phyloP scores from a whole-genome alignment of 2,797 vertebrate genomes.

The Loriculus beryllinus region DNA sequence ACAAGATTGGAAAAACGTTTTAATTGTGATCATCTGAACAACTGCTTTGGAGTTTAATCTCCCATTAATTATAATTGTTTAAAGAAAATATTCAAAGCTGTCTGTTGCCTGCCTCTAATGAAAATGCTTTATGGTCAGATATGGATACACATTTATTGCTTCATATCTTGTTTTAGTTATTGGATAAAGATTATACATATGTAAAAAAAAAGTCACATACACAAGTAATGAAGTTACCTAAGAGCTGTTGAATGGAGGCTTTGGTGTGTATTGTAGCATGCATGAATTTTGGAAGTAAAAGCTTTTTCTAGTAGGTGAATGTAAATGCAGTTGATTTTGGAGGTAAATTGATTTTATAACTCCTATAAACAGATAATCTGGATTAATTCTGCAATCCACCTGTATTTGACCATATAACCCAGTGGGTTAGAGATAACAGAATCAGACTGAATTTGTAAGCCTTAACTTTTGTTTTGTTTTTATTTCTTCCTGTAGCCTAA shows the following conservation, averaged over 20 bases:
- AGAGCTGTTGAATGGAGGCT: background rate
- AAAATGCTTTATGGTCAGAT: background rate
- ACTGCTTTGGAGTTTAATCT: background rate
- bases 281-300: background rate
- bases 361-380: background rate
- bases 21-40: background rate
- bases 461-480: background rate
- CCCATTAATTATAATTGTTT: background rate
- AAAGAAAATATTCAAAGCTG: background rate
- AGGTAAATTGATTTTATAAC: background rate
- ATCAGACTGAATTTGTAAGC: background rate
- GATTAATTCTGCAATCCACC: background rate
- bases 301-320: background rate
- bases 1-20: background rate
- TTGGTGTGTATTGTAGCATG: background rate
- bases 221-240: background rate
- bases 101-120: background rate
- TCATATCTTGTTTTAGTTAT: background rate
- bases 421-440: background rate
- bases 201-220: accelerated
- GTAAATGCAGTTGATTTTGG: background rate
- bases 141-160: background rate
- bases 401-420: background rate
- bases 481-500: conserved; percentile 33
- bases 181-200: background rate